Evolutionary conservation across 2,113 vertebrate species (phyloP).

Genomic region (Phalacrocorax carbo): DNA sequence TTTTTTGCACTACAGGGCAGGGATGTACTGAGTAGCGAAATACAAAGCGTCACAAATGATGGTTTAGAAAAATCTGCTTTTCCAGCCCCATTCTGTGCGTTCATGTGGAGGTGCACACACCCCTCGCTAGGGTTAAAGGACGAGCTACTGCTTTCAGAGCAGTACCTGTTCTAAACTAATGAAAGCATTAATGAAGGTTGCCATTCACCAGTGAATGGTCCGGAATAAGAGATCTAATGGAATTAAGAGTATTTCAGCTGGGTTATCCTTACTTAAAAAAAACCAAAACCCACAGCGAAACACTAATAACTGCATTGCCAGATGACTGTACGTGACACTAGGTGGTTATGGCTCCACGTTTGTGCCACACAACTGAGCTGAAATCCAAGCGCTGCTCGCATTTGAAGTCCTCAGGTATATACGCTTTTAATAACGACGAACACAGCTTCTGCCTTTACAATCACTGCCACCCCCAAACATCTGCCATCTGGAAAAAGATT

Average conservation of each 20-base stretch:
- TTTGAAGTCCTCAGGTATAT: background rate
- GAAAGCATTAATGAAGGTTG: constrained; percentile 44
- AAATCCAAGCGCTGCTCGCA: background rate
- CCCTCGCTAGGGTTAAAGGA: background rate
- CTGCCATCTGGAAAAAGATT: background rate
- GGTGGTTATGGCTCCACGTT: background rate
- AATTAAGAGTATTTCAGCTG: background rate
- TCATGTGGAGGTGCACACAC: background rate
- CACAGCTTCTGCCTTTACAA: background rate
- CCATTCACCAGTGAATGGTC: background rate
- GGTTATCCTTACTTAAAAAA: background rate
- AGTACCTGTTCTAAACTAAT: constrained; percentile 34
- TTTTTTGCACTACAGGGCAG: background rate
- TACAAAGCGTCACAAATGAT: background rate
- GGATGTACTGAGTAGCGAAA: background rate
- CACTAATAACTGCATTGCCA: background rate
- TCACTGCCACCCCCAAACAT: background rate
- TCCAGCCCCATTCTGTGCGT: background rate
- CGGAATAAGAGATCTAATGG: background rate
- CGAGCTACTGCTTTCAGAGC: constrained; percentile 23
- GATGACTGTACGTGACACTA: background rate
- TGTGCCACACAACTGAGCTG: background rate
- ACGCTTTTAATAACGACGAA: background rate
- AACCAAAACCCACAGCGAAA: background rate
- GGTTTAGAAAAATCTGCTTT: constrained; percentile 5